These are phyloP conservation scores for Emmelina monodactyla DNA, from an alignment of 2,888 invertebrate genomes.

Conservation along the genomic window DNA sequence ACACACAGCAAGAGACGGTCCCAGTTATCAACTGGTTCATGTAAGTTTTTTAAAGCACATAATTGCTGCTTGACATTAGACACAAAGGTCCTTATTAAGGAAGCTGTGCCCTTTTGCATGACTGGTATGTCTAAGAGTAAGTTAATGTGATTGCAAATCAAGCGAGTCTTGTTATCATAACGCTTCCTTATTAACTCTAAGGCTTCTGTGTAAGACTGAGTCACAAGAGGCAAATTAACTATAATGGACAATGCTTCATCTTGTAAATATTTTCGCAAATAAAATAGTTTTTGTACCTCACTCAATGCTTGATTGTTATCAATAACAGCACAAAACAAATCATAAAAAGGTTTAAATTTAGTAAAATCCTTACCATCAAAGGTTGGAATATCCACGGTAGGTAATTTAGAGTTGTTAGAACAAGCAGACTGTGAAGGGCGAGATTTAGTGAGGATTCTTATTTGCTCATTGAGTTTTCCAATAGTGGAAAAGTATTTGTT, in stretches of 20 bases:
- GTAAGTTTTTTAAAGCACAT: no score
- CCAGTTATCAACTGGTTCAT: no score
- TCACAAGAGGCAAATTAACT: slow-evolving; percentile 12
- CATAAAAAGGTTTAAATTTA: slow-evolving; percentile 11
- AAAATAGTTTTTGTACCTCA: slow-evolving; percentile 13
- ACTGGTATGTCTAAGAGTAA: slow-evolving; percentile 8
- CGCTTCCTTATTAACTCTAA: no score
- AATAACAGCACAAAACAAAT: slow-evolving; percentile 15
- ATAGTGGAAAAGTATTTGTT: slow-evolving; percentile 8
- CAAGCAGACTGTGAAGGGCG: slow-evolving; percentile 1
- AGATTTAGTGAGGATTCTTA: neutral
- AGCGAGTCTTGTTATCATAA: slow-evolving; percentile 10
- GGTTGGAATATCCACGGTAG: slow-evolving; percentile 12
- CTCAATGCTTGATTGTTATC: slow-evolving; percentile 11
- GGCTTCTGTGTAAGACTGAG: no score
- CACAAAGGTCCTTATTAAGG: slow-evolving; percentile 4
- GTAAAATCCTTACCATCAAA: no score
- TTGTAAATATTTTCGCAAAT: slow-evolving; percentile 11
- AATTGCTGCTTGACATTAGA: no score
- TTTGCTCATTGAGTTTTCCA: slow-evolving; percentile 9
- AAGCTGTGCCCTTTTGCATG: slow-evolving; percentile 9
- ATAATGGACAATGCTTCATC: slow-evolving; percentile 8
- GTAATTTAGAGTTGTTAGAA: slow-evolving; percentile 10
- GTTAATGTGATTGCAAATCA: slow-evolving; percentile 9
- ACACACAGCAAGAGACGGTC: slow-evolving; percentile 3